Evolutionary conservation across 2,797 vertebrate genomes (phyloP), one percentile per base, ranked within the genome.

Genomic region (Aeoliscus strigatus): DNA sequence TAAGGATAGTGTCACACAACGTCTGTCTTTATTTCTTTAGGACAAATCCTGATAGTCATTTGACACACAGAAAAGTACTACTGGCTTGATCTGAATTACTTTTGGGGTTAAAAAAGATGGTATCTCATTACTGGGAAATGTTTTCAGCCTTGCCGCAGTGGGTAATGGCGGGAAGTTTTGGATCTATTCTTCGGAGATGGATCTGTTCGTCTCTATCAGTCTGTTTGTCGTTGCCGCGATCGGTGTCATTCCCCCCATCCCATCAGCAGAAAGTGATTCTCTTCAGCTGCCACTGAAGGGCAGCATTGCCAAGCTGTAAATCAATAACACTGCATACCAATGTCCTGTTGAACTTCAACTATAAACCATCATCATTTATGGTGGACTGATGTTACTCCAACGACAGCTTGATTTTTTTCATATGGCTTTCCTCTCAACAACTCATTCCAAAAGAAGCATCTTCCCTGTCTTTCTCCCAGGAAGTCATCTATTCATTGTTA

Each of bases 231-330:
- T n/a, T n/a, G n/a, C n/a, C n/a, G n/a, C n/a, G n/a, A n/a, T n/a
- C n/a, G n/a, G n/a, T n/a, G n/a, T n/a, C n/a, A n/a, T 32, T 53
- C 35, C 15, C 50, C 18, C 29, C 37, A 27, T 27, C n/a, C 58
- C 40, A 16, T 70, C 48, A 24, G 39, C n/a, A 32, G 32, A 69
- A 75, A 76, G 84, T 73, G 54, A 73, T 84, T 82, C 79, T 69
- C 48, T 57, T 62, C 60, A 48, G 38, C 72, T 83, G 70, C 83
- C 84, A 86, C 84, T 81, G 81, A 80, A 84, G 81, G 84, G 81
- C 82, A 86, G 84, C 61, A 86, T 86, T 82, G 80, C 72, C 81
- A 85, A 85, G 73, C 80, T 73, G 64, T 81, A 80, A 81, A 83
- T 81, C 79, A 83, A 75, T 61, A 73, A 59, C n/a, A 28, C 39